Evolutionary conservation across 2,113 vertebrate genomes (phyloP).

Genomic region (Dinomys branickii): DNA sequence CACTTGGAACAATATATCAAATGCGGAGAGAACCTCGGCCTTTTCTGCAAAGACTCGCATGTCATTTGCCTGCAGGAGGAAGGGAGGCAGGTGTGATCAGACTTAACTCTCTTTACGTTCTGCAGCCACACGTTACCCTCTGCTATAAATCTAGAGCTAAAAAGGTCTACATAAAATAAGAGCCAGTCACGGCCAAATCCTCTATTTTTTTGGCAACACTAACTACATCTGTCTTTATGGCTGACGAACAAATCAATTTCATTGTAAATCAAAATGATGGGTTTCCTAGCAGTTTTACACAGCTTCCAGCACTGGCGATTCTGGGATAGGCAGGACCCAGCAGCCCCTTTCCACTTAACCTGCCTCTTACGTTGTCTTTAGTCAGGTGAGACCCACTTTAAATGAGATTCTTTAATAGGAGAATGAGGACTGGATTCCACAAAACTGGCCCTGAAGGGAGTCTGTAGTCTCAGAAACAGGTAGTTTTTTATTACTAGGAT

Average conservation of each 20-base stretch:
- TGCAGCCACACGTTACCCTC: neutral
- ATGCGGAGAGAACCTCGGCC: neutral
- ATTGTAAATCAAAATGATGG: conserved; percentile 66
- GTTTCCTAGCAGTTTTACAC: neutral
- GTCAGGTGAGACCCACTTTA: neutral
- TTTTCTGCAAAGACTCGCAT: neutral
- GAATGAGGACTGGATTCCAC: neutral
- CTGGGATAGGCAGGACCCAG: neutral
- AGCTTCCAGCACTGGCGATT: neutral
- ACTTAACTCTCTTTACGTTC: conserved; percentile 23
- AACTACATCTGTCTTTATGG: conserved; percentile 51
- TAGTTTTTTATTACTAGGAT: neutral
- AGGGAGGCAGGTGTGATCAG: neutral
- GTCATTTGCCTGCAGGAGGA: neutral
- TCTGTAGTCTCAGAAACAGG: neutral
- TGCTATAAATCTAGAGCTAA: conserved; percentile 68
- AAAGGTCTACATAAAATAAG: neutral
- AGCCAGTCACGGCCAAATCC: conserved; percentile 36
- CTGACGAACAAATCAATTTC: conserved; percentile 67
- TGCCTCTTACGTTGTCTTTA: neutral
- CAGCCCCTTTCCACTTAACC: neutral
- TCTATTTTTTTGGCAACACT: conserved; percentile 58
- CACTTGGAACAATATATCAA: neutral
- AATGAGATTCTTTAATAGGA: neutral
- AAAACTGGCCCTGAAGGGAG: neutral